A percentile compares a stretch with the other conserved stretches of the same genome.
Evolutionary conservation across 2,888 invertebrate species (phyloP).

Genomic region (Heteromyza rotundicornis): DNA sequence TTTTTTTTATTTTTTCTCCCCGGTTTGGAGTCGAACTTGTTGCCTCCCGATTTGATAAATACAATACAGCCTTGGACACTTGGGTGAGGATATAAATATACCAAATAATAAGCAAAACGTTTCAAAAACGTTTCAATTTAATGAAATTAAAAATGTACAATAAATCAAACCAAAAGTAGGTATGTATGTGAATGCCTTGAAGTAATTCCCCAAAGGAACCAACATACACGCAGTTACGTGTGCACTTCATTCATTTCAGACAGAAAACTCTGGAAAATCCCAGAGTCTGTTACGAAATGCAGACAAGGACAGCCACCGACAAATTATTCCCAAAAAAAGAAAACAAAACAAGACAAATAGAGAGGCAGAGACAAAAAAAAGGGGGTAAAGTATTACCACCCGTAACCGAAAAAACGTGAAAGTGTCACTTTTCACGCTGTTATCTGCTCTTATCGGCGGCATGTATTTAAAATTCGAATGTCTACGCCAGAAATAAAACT

Average conservation of each 20-base stretch:
- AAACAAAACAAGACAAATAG: not conserved
- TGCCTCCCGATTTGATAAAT: too few species aligned
- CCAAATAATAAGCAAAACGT: too few species aligned
- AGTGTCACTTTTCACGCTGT: not conserved
- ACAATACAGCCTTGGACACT: too few species aligned
- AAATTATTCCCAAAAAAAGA: not conserved
- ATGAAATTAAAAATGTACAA: too few species aligned
- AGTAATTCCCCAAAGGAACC: too few species aligned
- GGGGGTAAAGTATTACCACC: not conserved
- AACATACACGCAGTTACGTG: not conserved
- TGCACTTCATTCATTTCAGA: not conserved
- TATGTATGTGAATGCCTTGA: too few species aligned
- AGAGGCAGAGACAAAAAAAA: not conserved
- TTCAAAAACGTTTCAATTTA: too few species aligned
- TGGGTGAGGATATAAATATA: too few species aligned
- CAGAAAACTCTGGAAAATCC: constrained; percentile 6
- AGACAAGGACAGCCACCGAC: constrained; percentile 11
- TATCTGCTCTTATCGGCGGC: not conserved
- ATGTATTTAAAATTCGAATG: not conserved
- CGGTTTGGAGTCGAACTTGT: too few species aligned
- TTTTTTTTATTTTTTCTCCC: too few species aligned
- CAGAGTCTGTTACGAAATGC: not conserved
- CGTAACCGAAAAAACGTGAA: not conserved
- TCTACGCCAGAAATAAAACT: not conserved
- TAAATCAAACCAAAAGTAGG: too few species aligned